Evolutionary conservation across 2,888 invertebrate genomes (phyloP).

Genomic region (Drosophila koepferae): DNA sequence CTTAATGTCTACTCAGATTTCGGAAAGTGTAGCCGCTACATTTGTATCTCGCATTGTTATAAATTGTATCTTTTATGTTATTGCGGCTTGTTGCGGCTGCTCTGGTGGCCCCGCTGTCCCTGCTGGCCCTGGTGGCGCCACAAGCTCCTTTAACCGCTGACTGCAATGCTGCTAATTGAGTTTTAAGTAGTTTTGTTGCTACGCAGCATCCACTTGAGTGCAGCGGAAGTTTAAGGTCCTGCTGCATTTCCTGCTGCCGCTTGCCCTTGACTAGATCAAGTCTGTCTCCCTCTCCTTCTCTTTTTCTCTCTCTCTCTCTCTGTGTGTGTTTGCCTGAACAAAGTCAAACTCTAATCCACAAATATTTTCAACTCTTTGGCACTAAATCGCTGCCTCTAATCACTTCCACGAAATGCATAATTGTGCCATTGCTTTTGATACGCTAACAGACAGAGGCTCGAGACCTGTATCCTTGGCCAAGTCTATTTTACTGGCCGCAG

Average conservation of each 20-base stretch:
- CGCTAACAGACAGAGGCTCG: slow-evolving; percentile 16
- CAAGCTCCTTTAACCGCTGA: slow-evolving; percentile 35
- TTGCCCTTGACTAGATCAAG: slow-evolving; percentile 29
- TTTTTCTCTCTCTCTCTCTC: background rate
- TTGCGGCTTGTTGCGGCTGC: slow-evolving; percentile 47
- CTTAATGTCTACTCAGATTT: background rate
- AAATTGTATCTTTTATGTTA: slow-evolving; percentile 56
- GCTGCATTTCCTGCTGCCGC: slow-evolving; percentile 60
- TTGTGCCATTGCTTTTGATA: slow-evolving; percentile 67
- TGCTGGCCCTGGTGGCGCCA: slow-evolving; percentile 61
- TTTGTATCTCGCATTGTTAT: slow-evolving; percentile 26
- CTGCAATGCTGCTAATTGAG: slow-evolving; percentile 67
- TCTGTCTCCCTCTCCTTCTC: no score
- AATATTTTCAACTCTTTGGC: slow-evolving; percentile 78
- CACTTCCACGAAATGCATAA: slow-evolving; percentile 75
- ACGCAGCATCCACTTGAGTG: slow-evolving; percentile 67
- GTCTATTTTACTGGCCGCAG: slow-evolving; percentile 51
- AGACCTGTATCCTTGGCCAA: background rate
- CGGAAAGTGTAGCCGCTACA: background rate
- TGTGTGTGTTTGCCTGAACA: background rate
- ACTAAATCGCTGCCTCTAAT: slow-evolving; percentile 65
- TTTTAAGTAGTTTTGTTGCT: slow-evolving; percentile 63
- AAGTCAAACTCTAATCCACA: slow-evolving; percentile 65
- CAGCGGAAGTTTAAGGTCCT: slow-evolving; percentile 59
- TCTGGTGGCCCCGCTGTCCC: slow-evolving; percentile 55